Evolutionary conservation across 2,888 invertebrate genomes (phyloP).

Genomic region (Theodoxus fluviatilis): DNA sequence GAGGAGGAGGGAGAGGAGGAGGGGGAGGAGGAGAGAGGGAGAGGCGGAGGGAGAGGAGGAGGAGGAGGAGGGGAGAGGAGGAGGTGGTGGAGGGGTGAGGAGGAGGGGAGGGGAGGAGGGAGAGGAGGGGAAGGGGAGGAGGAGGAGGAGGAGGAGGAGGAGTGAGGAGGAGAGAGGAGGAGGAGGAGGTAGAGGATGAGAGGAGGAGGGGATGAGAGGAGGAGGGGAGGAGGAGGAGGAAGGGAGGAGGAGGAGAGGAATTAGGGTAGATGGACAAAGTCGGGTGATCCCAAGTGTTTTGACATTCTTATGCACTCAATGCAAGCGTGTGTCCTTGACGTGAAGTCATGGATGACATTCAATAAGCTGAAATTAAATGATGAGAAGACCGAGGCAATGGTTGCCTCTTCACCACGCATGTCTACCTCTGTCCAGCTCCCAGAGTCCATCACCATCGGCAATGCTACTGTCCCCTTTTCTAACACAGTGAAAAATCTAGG

Average conservation of each 20-base stretch:
- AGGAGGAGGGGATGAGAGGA: conserved; percentile 9
- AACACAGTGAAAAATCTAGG: too few species aligned
- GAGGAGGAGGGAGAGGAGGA: not conserved
- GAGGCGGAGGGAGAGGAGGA: not conserved
- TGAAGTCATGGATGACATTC: too few species aligned
- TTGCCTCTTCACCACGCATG: too few species aligned
- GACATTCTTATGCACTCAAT: too few species aligned
- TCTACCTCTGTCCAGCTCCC: too few species aligned
- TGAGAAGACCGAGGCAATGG: too few species aligned
- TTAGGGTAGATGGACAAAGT: not conserved
- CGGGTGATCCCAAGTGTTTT: too few species aligned
- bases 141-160: not conserved
- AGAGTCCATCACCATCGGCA: too few species aligned
- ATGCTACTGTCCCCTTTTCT: too few species aligned
- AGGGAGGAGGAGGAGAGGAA: not conserved
- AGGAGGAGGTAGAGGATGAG: conserved; percentile 19
- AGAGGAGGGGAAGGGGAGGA: not conserved
- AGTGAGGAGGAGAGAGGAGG: not conserved
- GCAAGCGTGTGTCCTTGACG: too few species aligned
- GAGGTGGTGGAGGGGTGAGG: not conserved
- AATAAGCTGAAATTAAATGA: too few species aligned
- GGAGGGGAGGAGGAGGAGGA: not conserved
- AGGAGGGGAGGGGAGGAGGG: not conserved
- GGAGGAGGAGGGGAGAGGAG: not conserved
- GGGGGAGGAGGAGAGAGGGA: not conserved